Evolutionary conservation across 2,797 vertebrate species (phyloP).

Genomic region (Syngnathus rostellatus): DNA sequence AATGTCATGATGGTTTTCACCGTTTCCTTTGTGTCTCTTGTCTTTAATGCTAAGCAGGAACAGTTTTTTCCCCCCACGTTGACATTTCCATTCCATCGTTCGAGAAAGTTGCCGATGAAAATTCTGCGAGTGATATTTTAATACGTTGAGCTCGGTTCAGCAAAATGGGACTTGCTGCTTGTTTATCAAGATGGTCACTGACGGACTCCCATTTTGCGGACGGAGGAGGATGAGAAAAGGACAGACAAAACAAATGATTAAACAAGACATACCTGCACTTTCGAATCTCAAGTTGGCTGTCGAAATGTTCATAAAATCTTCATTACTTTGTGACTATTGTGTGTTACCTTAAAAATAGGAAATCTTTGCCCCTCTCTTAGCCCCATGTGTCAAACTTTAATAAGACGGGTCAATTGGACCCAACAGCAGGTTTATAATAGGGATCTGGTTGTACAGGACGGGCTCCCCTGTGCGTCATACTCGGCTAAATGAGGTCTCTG

Average conservation of each 20-base stretch:
- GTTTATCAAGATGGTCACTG: not conserved
- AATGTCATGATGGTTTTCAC: conserved; percentile 2
- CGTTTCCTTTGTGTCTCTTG: not conserved
- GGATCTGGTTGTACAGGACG: not conserved
- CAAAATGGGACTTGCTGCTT: not conserved
- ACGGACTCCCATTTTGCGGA: too few species aligned
- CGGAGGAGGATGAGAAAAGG: too few species aligned
- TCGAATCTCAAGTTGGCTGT: not conserved
- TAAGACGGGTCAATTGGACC: not conserved
- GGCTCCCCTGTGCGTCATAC: not conserved
- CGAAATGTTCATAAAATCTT: not conserved
- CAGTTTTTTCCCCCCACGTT: not conserved
- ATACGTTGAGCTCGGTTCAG: not conserved
- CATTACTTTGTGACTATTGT: not conserved
- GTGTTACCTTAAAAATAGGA: not conserved
- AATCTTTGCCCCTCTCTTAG: not conserved
- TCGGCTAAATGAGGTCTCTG: conserved; percentile 9
- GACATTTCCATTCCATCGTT: not conserved
- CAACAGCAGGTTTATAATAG: not conserved
- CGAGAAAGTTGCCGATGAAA: not conserved
- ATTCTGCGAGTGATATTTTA: not conserved
- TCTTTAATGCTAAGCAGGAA: not conserved
- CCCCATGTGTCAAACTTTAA: not conserved
- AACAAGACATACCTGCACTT: too few species aligned
- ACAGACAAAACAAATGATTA: too few species aligned